Base-by-base conservation (phyloP, 2,113 vertebrate genomes). In the Sus scrofa region DNA sequence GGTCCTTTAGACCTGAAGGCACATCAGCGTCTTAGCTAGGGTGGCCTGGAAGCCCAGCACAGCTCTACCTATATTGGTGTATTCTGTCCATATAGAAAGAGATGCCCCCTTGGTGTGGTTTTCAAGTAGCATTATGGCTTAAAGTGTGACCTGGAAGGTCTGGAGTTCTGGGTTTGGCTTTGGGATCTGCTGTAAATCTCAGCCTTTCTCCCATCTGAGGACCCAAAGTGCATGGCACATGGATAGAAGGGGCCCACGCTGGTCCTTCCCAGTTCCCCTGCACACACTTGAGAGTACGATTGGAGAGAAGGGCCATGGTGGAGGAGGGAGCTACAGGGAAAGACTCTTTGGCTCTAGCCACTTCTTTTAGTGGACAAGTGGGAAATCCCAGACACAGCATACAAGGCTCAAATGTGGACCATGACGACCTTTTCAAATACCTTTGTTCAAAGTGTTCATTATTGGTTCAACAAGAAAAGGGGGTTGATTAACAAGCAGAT, bases 211-310 rank as follows among this genome's bases (percentile, higher is more conserved):
- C 44, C 4, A 0, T 32, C 34, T 4, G 12, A 50, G 9, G 19
- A 9, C 30, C 50, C 26, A 18, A 6, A 32, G 2, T 7, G n/a
- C 22, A 0, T 8, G 27, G 77, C 18, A 15, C 16, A 0, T 1
- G n/a, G 20, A 27, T 11, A 32, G 12, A 0, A 6, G 65, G 19
- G 15, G 56, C 44, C 12, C 1, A 2, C 0, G 1, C 20, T 0
- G 30, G 11, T 1, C 83, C 84, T 24, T 10, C 26, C 4, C 0
- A 0, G 19, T 24, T 58, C 26, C n/a, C 54, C 44, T 6, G 52
- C 12, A 3, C 0, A 9, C 5, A 5, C 68, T 34, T 6, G 14
- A 30, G 39, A 14, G 67, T n/a, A 34, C 32, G 12, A 0, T 7
- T 8, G 52, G 77, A 14, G 22, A 3, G 6, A 8, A 10, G 91